Evolutionary conservation across 2,888 invertebrate species (phyloP), one percentile per base, ranked within the genome.

Genomic region (Drosophila nigricruria): DNA sequence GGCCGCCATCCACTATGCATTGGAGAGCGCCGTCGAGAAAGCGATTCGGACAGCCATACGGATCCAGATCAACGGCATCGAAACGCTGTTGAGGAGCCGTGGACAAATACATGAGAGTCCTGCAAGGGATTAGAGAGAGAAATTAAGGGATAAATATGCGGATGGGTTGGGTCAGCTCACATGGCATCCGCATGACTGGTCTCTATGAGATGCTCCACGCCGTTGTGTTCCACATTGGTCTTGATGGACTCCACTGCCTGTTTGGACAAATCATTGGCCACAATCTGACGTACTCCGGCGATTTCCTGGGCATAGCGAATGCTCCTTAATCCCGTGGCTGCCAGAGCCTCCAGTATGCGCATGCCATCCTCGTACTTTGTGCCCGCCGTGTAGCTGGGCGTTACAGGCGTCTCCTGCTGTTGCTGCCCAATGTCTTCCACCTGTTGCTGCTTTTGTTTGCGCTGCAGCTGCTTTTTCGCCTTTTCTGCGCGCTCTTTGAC

Each of bases 251-350:
- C 95, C 0, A 98, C 97, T 0, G 99, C 99, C 81, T 95, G 94
- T 30, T 93, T 92, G 0, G 97, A 97, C 70, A 98, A 94, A 92
- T 99, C 99, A 93, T 99, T 99, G 0, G 98, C 98, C n/a, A 97
- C 92, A 18, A 99, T 96, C 91, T 95, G 94, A 45, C 95, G 95
- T 0, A 98, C 93, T n/a, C 96, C 96, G 0, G 95, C 95, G 16
- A 99, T 94, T 94, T 99, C 99, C 90, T 97, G 96, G 0, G 99
- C 99, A 93, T 99, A 99, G 20, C 99, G 95, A 81, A 99, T 97
- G 70, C 99, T 98, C 43, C 99, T 94, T 40, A 99, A 93, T 0
- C 99, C 99, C 14, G 98, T 98, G 0, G 99, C 99, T 23, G 99
- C 97, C 42, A 99, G 93, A 0, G 98, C 99, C 94, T 99, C 99